Conservation (phyloP, 2,888 invertebrate species). For the Vanessa cardui region DNA sequence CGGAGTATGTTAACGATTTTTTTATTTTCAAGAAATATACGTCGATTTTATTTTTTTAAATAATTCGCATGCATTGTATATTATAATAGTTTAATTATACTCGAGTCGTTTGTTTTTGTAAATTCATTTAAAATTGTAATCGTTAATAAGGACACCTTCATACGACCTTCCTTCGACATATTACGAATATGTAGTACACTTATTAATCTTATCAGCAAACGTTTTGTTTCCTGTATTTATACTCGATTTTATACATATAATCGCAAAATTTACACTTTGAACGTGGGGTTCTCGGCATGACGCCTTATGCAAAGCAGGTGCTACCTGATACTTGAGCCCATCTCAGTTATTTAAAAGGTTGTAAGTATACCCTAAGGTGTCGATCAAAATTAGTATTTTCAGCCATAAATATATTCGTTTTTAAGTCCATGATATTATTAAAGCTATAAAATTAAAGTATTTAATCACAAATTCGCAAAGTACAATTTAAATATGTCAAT, state of each 20-base stretch:
- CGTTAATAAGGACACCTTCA: conserved; percentile 62
- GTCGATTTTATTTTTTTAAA: background rate
- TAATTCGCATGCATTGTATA: background rate
- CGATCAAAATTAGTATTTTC: conserved; percentile 20
- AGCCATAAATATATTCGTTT: background rate
- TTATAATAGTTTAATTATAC: conserved; percentile 4
- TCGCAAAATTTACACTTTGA: conserved; percentile 79
- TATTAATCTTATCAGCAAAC: conserved; percentile 66
- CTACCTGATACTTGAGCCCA: conserved; percentile 76
- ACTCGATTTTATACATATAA: conserved; percentile 74
- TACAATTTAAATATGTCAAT: background rate
- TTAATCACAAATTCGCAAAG: background rate
- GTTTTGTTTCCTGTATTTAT: conserved; percentile 66
- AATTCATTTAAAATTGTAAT: conserved; percentile 36
- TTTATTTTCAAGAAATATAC: conserved; percentile 12
- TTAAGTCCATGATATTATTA: conserved; percentile 13
- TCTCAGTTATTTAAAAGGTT: conserved; percentile 39
- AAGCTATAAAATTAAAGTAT: conserved; percentile 12
- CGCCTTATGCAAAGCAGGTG: conserved; percentile 83
- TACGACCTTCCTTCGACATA: conserved; percentile 57
- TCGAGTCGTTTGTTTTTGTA: conserved; percentile 7
- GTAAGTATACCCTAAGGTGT: conserved; percentile 25
- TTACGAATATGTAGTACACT: conserved; percentile 56
- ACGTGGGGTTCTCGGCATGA: conserved; percentile 75
- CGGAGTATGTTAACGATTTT: conserved; percentile 25